These are phyloP conservation scores for Amaurobius ferox DNA, from an alignment of 2,888 invertebrate species.

Conservation along the genomic window DNA sequence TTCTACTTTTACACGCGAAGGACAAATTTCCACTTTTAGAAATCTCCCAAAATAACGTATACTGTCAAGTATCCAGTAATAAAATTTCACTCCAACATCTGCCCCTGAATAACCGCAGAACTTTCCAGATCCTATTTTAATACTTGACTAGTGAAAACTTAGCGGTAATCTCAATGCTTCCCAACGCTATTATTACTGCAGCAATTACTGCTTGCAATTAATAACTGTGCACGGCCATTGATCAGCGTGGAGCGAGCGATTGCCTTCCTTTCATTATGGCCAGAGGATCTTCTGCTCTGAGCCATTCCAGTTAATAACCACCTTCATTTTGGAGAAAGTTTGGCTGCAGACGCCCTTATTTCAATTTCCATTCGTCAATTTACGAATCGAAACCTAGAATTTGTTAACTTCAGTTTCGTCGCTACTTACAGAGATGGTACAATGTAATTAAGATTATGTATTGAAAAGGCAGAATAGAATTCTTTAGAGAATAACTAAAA, in stretches of 20 bases:
- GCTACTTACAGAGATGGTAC: not conserved
- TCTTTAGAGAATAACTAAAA: too few relatives aligned
- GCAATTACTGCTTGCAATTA: conserved; percentile 58
- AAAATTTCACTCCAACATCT: too few relatives aligned
- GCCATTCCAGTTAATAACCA: not conserved
- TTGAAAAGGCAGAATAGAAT: too few relatives aligned
- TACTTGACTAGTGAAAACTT: not conserved
- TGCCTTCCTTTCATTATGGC: conserved; percentile 33
- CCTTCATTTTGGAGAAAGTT: not conserved
- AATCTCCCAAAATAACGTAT: too few relatives aligned
- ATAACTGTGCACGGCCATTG: conserved; percentile 37
- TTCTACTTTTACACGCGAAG: too few relatives aligned
- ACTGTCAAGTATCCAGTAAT: too few relatives aligned
- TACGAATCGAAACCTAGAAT: not conserved
- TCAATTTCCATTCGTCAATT: conserved; percentile 12
- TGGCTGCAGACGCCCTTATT: not conserved
- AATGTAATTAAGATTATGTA: too few relatives aligned
- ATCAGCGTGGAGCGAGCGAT: conserved; percentile 12
- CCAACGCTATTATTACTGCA: conserved; percentile 16
- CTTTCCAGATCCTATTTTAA: not conserved
- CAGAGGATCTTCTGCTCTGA: not conserved
- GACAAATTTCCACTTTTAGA: too few relatives aligned
- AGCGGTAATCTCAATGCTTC: not conserved
- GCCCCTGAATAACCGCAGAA: not conserved
- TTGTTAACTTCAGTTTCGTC: not conserved